These are phyloP conservation scores for Nothoprocta pentlandii DNA, from an alignment of 2,113 vertebrate species.

Conservation along the genomic window DNA sequence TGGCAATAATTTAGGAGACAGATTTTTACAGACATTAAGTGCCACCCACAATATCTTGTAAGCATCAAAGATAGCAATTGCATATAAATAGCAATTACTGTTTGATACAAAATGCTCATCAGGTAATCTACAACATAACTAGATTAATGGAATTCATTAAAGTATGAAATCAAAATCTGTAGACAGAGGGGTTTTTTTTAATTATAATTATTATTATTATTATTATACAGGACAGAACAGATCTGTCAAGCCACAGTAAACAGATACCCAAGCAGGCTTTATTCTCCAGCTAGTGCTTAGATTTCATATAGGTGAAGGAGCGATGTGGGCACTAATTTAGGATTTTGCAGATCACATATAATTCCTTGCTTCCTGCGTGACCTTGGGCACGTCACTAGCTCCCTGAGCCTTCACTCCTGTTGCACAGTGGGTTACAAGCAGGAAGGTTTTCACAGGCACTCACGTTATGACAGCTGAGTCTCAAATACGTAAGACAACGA, in stretches of 20 bases:
- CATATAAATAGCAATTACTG: background rate
- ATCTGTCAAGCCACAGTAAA: background rate
- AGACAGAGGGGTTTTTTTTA: background rate
- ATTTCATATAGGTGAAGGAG: background rate
- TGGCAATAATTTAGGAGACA: background rate
- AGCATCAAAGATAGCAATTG: background rate
- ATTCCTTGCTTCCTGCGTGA: background rate
- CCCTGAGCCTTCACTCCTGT: background rate
- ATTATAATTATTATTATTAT: too few species aligned
- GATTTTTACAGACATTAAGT: background rate
- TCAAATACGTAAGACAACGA: accelerated
- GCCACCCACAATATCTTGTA: background rate
- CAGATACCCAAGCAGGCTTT: background rate
- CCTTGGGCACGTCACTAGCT: background rate
- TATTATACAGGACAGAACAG: background rate
- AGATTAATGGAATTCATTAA: background rate
- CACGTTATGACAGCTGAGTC: background rate
- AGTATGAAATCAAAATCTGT: background rate
- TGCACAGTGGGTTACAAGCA: background rate
- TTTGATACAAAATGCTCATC: background rate
- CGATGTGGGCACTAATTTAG: background rate
- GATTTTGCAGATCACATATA: background rate
- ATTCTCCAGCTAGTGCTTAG: background rate
- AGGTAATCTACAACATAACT: background rate
- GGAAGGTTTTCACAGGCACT: background rate